Percentiles rank a stretch among this genome's conserved stretches.
Evolutionary conservation across 2,113 vertebrate genomes (phyloP).

Genomic region (Nesoenas mayeri): DNA sequence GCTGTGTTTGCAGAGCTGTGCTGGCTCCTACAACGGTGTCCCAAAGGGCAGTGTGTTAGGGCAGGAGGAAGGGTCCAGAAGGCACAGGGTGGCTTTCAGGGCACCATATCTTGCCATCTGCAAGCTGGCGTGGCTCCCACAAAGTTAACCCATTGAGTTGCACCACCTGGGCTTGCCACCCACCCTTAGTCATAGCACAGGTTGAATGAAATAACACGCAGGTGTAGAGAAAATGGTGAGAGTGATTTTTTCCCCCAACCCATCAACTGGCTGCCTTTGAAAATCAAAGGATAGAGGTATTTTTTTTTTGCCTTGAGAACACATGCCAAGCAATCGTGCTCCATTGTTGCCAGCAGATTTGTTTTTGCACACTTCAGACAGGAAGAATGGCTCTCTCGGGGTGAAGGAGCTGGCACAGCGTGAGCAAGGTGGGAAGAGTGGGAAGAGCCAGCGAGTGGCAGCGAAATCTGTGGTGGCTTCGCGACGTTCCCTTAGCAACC

Average conservation of each 20-base stretch:
- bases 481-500: constrained; percentile 55
- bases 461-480: constrained; percentile 7
- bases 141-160: not conserved
- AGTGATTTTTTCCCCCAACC: not conserved
- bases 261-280: constrained; percentile 13
- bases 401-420: not conserved
- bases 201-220: not conserved
- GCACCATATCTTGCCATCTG: not conserved
- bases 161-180: not conserved
- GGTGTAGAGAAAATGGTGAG: not conserved
- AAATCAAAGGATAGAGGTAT: constrained; percentile 8
- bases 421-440: not conserved
- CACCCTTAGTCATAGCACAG: not conserved
- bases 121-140: not conserved
- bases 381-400: not conserved
- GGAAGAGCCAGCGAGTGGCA: not conserved
- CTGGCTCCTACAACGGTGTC: not conserved
- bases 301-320: not conserved
- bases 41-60: rapidly evolving
- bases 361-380: not conserved
- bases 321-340: not conserved
- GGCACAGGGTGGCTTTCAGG: not conserved
- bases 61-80: not conserved
- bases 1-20: rapidly evolving
- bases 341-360: constrained; percentile 35